Evolutionary conservation across 2,113 vertebrate genomes (phyloP), one percentile per base, ranked within the genome.

Genomic region (Nibea albiflora): DNA sequence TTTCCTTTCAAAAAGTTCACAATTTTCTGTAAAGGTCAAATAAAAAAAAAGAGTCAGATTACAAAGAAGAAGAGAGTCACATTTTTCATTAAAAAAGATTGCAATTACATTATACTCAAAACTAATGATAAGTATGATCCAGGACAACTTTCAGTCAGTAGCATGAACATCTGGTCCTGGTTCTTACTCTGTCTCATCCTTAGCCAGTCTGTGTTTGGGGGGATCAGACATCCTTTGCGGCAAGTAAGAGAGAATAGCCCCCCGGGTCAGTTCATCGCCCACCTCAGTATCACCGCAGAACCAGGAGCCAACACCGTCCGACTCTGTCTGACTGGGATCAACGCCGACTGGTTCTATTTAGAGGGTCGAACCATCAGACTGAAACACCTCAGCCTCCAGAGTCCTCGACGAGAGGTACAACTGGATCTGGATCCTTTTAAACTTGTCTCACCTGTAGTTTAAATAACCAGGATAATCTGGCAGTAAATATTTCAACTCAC

Each of bases 191-290:
- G 53, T 47, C 68, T 72, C 2, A 0, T 46, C 69, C 31, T 44
- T 84, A 95, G 95, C 88, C 10, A 90, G 93, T 47, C 90, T 93
- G 28, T 96, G 96, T 91, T 84, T 88, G 16, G 87, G 92, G 0
- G 95, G 95, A 3, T 93, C 93, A 8, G 95, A 96, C 81, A 91
- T 96, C n/a, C 57, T 95, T 94, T 67, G 89, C 93, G 2, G 93
- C 91, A n/a, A 6, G 87, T 97, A n/a, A 73, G 63, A 56, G 96
- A 97, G 90, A 97, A 97, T 92, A 96, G 96, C 70, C 95, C 94
- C 0, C 76, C 71, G 15, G 96, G 96, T 14, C 91, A 92, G 76
- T 91, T 96, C 73, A 92, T 97, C 66, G 92, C 95, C 10, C 90
- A 88, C 74, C 91, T 96, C 64, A 93, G 76, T 1, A 70, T 94